Percentiles rank a stretch among this genome's conserved stretches.
Evolutionary conservation across 2,797 vertebrate genomes (phyloP).

Genomic region (Intellagama lesueurii): DNA sequence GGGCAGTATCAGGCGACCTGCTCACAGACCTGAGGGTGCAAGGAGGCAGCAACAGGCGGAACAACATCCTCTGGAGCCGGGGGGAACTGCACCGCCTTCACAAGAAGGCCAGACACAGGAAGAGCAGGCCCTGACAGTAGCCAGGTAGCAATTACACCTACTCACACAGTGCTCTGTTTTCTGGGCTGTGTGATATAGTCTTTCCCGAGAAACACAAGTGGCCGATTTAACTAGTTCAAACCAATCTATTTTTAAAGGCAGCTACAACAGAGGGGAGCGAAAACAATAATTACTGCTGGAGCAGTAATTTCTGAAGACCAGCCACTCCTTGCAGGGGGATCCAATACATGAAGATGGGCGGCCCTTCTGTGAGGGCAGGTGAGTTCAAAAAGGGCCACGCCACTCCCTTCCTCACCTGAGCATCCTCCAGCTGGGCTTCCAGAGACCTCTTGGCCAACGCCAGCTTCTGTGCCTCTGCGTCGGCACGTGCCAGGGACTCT

Average conservation of each 20-base stretch:
- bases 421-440: slow-evolving; percentile 85
- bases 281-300: no score
- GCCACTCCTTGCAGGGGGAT: background rate
- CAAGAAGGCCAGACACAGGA: background rate
- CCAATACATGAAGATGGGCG: no score
- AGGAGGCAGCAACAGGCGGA: background rate
- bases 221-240: background rate
- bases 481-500: slow-evolving; percentile 82
- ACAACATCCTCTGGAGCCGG: no score
- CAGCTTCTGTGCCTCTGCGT: slow-evolving; percentile 86
- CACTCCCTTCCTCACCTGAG: slow-evolving; percentile 81
- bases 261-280: no score
- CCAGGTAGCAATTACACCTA: fast-evolving
- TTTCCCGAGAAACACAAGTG: background rate
- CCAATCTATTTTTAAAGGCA: background rate
- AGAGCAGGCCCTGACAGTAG: background rate
- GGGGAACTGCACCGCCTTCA: background rate
- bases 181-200: background rate
- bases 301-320: background rate
- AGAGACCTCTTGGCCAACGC: slow-evolving; percentile 80
- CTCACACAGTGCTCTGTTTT: no score
- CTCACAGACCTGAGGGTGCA: no score
- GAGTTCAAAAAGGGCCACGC: fast-evolving
- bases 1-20: background rate
- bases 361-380: no score